Percentiles rank a stretch among this genome's conserved stretches.
Conservation (phyloP, 2,113 vertebrate species). For the Choloepus hoffmanni region DNA sequence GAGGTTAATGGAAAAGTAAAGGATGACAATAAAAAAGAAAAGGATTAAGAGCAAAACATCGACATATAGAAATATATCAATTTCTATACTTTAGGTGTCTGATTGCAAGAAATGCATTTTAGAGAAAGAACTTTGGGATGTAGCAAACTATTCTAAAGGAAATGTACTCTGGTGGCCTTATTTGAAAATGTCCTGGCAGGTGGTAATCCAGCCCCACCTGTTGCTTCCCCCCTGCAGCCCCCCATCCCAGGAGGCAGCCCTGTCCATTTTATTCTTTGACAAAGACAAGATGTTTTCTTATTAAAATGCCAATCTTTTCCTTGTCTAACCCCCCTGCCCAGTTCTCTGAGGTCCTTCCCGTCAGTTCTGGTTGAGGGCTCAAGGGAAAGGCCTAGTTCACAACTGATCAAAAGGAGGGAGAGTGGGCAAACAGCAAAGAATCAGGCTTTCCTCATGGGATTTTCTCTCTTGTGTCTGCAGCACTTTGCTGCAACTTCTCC, state of each 20-base stretch:
- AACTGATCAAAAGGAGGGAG: not conserved
- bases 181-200: not conserved
- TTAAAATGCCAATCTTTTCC: not conserved
- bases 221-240: not conserved
- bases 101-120: not conserved
- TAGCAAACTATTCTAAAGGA: not conserved
- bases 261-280: not conserved
- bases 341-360: not conserved
- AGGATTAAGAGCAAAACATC: not conserved
- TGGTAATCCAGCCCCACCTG: not conserved
- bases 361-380: not conserved
- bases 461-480: not conserved
- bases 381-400: not conserved
- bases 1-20: not conserved
- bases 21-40: not conserved
- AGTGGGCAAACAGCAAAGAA: not conserved
- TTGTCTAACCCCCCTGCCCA: not conserved
- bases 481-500: not conserved
- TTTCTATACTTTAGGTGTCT: not conserved
- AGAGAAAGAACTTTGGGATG: not conserved
- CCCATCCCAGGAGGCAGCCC: not conserved
- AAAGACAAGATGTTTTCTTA: conserved; percentile 1
- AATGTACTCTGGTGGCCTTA: not conserved
- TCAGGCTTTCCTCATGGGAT: not conserved
- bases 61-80: not conserved